phyloP scores from a whole-genome alignment of 2,113 vertebrate genomes.

The Zosterops borbonicus region DNA sequence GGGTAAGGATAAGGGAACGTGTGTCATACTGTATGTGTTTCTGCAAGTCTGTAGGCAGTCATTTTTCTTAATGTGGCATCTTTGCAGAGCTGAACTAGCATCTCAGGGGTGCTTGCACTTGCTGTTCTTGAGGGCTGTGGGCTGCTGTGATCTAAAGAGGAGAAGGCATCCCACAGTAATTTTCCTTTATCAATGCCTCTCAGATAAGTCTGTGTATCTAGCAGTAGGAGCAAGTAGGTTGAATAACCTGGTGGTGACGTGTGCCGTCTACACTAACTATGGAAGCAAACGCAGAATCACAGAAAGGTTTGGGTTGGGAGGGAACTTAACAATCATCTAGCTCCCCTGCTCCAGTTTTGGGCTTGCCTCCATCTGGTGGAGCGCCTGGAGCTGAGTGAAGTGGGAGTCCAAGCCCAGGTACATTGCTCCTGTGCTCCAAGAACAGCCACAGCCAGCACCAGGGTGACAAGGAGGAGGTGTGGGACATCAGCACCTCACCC shows the following conservation, averaged over 20 bases:
- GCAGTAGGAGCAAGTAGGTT: background rate
- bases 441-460: background rate
- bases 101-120: background rate
- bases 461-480: background rate
- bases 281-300: background rate
- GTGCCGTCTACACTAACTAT: background rate
- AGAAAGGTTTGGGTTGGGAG: background rate
- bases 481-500: background rate
- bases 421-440: background rate
- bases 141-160: background rate
- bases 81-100: background rate
- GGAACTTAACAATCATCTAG: background rate
- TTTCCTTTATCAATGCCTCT: background rate
- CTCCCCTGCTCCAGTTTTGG: background rate
- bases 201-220: background rate
- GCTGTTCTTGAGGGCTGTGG: background rate
- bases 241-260: background rate
- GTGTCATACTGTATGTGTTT: background rate
- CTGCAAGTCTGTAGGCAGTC: background rate
- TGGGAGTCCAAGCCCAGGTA: background rate
- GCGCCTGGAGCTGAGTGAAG: background rate
- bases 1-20: background rate
- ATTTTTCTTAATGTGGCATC: background rate
- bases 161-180: background rate
- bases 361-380: background rate